A percentile compares a stretch with the other conserved stretches of the same genome.
phyloP scores from a whole-genome alignment of 1,140 invertebrate species.

The Pogonomyrmex barbatus region DNA sequence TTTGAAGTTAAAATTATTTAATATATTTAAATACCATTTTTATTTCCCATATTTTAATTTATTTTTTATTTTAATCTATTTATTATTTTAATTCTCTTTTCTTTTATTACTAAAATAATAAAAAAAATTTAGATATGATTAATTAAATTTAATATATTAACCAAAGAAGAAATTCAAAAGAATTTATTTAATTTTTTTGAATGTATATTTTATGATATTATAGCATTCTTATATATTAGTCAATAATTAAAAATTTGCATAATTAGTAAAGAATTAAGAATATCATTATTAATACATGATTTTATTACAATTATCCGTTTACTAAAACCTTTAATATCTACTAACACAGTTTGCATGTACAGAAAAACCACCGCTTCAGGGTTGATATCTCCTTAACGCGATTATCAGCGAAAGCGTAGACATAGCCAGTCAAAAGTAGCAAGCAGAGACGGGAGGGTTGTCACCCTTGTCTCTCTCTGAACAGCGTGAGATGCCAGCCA shows the following conservation, averaged over 20 bases:
- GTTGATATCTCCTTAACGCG: constrained; percentile 80
- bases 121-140: background rate
- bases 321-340: constrained; percentile 29
- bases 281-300: background rate
- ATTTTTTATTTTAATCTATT: background rate
- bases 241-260: constrained; percentile 9
- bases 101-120: background rate
- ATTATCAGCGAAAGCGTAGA: constrained; percentile 80
- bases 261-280: constrained; percentile 3
- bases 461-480: constrained; percentile 81
- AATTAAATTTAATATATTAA: background rate
- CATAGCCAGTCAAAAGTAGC: constrained; percentile 79
- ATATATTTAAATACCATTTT: background rate
- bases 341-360: constrained; percentile 64
- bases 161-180: too few species aligned
- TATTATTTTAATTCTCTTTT: background rate
- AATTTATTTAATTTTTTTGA: background rate
- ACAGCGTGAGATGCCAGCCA: constrained; percentile 83
- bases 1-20: background rate
- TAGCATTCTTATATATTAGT: background rate
- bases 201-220: background rate
- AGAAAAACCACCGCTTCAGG: constrained; percentile 58
- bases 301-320: background rate
- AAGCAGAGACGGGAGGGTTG: constrained; percentile 79
- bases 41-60: background rate